phyloP scores from a whole-genome alignment of 2,113 vertebrate species.

The Etia nguti region DNA sequence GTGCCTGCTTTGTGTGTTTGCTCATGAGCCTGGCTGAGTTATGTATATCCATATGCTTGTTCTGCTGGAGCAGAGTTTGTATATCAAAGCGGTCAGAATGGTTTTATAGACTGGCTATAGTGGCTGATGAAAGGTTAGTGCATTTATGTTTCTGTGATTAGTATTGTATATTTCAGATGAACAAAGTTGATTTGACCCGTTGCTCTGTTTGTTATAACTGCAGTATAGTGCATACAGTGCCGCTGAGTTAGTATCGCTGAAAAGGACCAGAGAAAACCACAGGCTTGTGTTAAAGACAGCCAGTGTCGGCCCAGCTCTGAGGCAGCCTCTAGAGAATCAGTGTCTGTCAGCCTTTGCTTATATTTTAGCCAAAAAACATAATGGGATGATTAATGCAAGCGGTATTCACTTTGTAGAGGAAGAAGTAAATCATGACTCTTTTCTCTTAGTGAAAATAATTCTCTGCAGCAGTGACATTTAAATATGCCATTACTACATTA shows the following conservation, averaged over 20 bases:
- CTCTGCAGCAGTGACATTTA: background rate
- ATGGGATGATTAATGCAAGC: slow-evolving; percentile 41
- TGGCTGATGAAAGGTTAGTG: background rate
- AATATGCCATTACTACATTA: background rate
- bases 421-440: background rate
- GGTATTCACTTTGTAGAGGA: slow-evolving; percentile 13
- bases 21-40: background rate
- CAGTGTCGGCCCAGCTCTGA: background rate
- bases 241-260: slow-evolving; percentile 17
- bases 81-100: background rate
- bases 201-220: slow-evolving; percentile 31
- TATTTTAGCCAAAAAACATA: slow-evolving; percentile 35
- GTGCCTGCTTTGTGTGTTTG: background rate
- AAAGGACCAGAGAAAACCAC: slow-evolving; percentile 40
- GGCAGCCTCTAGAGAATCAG: background rate
- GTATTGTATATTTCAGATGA: background rate
- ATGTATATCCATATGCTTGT: background rate
- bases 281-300: slow-evolving; percentile 46
- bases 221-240: background rate
- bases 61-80: background rate
- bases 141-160: background rate
- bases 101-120: background rate
- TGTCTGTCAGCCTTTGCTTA: slow-evolving; percentile 24
- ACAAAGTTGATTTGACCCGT: background rate
- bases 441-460: background rate